phyloP scores from a whole-genome alignment of 2,888 invertebrate genomes.

The Tetragonisca angustula region DNA sequence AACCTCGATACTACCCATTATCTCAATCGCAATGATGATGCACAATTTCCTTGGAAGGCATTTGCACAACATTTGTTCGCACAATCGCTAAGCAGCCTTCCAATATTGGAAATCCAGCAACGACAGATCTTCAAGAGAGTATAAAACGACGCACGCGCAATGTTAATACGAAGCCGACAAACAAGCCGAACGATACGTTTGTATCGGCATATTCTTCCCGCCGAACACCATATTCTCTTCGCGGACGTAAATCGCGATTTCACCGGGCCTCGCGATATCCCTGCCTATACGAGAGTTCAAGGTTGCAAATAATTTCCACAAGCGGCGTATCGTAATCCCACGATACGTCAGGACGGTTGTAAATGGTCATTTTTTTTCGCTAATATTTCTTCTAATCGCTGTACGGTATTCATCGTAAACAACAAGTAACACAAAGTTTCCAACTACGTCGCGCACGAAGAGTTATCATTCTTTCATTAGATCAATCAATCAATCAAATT shows the following conservation, averaged over 20 bases:
- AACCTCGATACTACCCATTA: not conserved
- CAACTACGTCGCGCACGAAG: not conserved
- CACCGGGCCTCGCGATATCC: conserved; percentile 41
- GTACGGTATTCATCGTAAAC: not conserved
- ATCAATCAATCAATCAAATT: not conserved
- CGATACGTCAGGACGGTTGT: conserved; percentile 4
- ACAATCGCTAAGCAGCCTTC: not conserved
- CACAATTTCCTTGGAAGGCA: not conserved
- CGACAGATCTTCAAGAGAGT: not conserved
- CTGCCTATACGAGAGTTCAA: conserved; percentile 53
- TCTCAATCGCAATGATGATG: not conserved
- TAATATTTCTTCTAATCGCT: not conserved
- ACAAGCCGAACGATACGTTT: conserved; percentile 37
- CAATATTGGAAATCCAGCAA: not conserved
- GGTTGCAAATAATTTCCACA: conserved; percentile 49
- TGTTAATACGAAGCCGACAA: conserved; percentile 2
- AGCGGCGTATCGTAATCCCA: conserved; percentile 34
- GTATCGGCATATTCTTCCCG: conserved; percentile 34
- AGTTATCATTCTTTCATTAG: not conserved
- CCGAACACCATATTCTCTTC: conserved; percentile 18
- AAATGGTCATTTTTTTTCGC: not conserved
- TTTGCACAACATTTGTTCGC: not conserved
- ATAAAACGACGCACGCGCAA: not conserved
- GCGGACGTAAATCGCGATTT: conserved; percentile 59
- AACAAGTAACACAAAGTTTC: no score